Evolutionary conservation across 2,888 invertebrate genomes (phyloP), one percentile per base, ranked within the genome.

Genomic region (Eupithecia abbreviata): DNA sequence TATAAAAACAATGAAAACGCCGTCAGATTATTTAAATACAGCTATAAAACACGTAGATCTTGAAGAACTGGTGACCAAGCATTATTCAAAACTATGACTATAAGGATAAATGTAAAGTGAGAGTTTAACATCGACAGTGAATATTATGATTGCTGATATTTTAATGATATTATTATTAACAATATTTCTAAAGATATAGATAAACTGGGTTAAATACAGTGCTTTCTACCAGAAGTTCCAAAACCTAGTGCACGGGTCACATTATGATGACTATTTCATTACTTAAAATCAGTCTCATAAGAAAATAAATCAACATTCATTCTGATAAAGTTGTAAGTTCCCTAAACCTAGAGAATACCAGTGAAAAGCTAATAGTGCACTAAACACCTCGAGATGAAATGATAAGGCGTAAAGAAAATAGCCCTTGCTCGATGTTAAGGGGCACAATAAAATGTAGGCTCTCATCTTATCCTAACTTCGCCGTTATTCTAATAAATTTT

Each of bases 281-380:
- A 93, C 93, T 89, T 91, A 94, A 94, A 94, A 94, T 94, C 94
- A 94, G 94, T 94, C 94, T 93, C 93, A 90, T 91, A 91, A 92
- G 90, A 85, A 91, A 93, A 92, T 85, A 85, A 90, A 80, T 80
- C 79, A 80, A 74, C 78, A 74, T 74, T 77, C 73, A 76, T 74
- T 72, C 80, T 78, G 81, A 80, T 79, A 72, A 74, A 67, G 51
- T 75, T 78, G 69, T 66, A 66, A 76, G 80, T 77, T 67, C 73
- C 81, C 78, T 68, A 47, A 42, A 68, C 43, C 77, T 70, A 51
- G 71, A 79, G 77, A 75, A 58, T 42, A 72, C 30, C 73, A 74
- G 66, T 72, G 67, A 51, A 65, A 72, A 72, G 65, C 72, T 47
- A 18, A n/a, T 43, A 7, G 7, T n/a, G 67, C 9, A 68, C n/a